phyloP scores from a whole-genome alignment of 2,888 invertebrate species.

The Nemapogon koenigi region DNA sequence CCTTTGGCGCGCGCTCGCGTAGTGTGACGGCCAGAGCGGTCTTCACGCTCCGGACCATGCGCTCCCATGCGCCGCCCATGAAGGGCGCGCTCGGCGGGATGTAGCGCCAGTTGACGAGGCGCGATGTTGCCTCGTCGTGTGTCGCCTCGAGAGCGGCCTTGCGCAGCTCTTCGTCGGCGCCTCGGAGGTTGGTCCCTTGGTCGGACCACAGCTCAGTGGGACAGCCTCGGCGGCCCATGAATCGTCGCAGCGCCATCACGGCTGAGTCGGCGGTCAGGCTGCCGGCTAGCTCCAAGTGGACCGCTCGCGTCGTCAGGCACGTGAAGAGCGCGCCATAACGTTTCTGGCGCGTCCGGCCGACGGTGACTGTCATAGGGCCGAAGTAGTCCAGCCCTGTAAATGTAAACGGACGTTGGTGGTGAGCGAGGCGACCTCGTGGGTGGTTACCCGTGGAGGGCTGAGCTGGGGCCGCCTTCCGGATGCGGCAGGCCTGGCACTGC shows the following conservation, averaged over 20 bases:
- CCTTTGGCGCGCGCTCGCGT: too few species aligned
- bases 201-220: slow-evolving; percentile 9
- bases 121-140: too few species aligned
- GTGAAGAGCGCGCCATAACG: slow-evolving; percentile 11
- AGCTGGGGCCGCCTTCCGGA: slow-evolving; percentile 15
- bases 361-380: slow-evolving; percentile 9
- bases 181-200: slow-evolving; percentile 10
- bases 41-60: too few species aligned
- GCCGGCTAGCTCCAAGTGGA: neutral
- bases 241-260: slow-evolving; percentile 7
- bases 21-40: too few species aligned
- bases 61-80: too few species aligned
- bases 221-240: slow-evolving; percentile 8
- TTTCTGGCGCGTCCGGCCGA: slow-evolving; percentile 8
- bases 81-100: too few species aligned
- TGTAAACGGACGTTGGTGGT: too few species aligned
- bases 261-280: slow-evolving; percentile 10
- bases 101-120: too few species aligned
- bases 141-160: neutral
- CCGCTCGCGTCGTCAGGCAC: slow-evolving; percentile 6
- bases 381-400: slow-evolving; percentile 11
- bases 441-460: slow-evolving; percentile 15
- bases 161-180: slow-evolving; percentile 7
- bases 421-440: too few species aligned
- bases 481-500: slow-evolving; percentile 8